These are phyloP conservation scores for Cenopis cana DNA, from an alignment of 2,888 invertebrate species.

Conservation along the genomic window DNA sequence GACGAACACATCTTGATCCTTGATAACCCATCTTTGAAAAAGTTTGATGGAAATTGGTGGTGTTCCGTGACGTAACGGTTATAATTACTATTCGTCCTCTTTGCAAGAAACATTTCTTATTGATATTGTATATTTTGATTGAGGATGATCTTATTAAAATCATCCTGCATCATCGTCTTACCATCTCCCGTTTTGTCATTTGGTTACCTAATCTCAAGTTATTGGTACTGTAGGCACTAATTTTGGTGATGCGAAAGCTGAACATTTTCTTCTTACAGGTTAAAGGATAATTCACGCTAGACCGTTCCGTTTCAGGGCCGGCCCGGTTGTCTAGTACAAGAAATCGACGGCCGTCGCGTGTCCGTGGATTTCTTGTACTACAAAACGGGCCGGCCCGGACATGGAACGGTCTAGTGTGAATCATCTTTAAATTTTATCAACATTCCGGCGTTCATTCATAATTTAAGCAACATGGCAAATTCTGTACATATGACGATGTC, in stretches of 20 bases:
- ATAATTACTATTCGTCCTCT: background rate
- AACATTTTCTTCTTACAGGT: too few relatives aligned
- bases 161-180: background rate
- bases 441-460: background rate
- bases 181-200: background rate
- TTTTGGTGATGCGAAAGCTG: too few relatives aligned
- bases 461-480: background rate
- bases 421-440: background rate
- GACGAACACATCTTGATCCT: constrained; percentile 57
- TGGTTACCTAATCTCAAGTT: too few relatives aligned
- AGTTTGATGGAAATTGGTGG: background rate
- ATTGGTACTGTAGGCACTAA: background rate
- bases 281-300: too few relatives aligned
- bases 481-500: background rate
- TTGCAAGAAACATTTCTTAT: background rate
- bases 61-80: background rate
- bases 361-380: too few relatives aligned
- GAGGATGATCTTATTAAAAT: background rate
- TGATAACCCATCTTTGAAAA: background rate
- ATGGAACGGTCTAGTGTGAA: too few relatives aligned
- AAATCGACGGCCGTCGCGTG: too few relatives aligned
- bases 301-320: too few relatives aligned
- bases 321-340: too few relatives aligned
- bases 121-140: background rate
- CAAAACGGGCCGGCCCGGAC: too few relatives aligned